phyloP scores from a whole-genome alignment of 2,113 vertebrate species.

The Channa maculata region DNA sequence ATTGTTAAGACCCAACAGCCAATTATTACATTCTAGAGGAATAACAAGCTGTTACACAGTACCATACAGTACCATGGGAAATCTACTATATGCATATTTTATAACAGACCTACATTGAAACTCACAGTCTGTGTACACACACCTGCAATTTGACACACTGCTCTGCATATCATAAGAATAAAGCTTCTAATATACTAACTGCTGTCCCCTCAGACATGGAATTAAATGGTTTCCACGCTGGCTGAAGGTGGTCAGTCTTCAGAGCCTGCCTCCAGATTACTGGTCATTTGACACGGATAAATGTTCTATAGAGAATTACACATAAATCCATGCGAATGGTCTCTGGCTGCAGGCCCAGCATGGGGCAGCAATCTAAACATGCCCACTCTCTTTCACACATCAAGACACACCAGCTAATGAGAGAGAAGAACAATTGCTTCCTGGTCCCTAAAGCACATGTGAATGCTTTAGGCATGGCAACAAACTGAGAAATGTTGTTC shows the following conservation, averaged over 20 bases:
- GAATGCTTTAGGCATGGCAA: conserved; percentile 6
- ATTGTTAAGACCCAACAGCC: conserved; percentile 44
- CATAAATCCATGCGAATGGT: conserved; percentile 50
- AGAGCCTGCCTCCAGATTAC: conserved; percentile 53
- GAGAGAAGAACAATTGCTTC: background rate
- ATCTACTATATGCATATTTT: background rate
- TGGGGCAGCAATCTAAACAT: conserved; percentile 23
- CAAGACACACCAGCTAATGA: background rate
- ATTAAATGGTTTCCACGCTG: conserved; percentile 1
- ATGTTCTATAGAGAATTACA: conserved; percentile 64
- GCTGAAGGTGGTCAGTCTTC: conserved; percentile 18
- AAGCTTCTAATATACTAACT: background rate
- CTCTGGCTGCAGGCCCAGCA: background rate
- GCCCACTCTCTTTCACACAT: background rate
- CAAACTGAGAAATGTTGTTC: conserved; percentile 9
- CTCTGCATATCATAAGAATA: background rate
- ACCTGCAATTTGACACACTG: background rate
- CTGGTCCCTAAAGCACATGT: background rate
- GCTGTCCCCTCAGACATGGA: background rate
- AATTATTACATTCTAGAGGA: conserved; percentile 52
- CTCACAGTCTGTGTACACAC: background rate
- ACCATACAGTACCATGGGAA: conserved; percentile 37
- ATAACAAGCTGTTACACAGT: conserved; percentile 38
- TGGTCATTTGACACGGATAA: conserved; percentile 63
- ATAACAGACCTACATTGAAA: background rate